phyloP scores from a whole-genome alignment of 1,140 invertebrate species.

The Hylaeus anthracinus region DNA sequence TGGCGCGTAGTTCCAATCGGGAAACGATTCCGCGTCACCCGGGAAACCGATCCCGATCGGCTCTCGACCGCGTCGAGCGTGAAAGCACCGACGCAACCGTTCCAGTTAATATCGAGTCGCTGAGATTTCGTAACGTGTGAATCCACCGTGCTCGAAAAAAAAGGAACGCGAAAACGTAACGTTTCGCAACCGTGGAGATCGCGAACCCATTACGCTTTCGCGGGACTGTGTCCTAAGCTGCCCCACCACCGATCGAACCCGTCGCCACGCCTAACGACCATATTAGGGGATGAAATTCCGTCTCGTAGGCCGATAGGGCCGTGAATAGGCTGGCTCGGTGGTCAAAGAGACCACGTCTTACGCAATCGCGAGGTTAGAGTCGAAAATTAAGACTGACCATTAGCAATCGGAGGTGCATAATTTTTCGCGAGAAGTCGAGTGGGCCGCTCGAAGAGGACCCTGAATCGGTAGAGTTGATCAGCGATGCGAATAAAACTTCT shows the following conservation, averaged over 20 bases:
- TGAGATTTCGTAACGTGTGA: slow-evolving; percentile 11
- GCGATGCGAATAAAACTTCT: too few species aligned
- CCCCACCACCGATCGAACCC: background rate
- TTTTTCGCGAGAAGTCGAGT: too few species aligned
- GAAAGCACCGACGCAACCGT: slow-evolving; percentile 13
- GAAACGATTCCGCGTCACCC: slow-evolving; percentile 32
- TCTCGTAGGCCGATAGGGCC: background rate
- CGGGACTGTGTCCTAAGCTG: slow-evolving; percentile 16
- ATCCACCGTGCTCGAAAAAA: background rate
- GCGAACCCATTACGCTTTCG: slow-evolving; percentile 72
- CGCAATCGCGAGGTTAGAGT: slow-evolving; percentile 54
- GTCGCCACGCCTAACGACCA: slow-evolving; percentile 67
- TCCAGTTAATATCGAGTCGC: slow-evolving; percentile 13
- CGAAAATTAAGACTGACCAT: slow-evolving; percentile 24
- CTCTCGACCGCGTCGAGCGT: background rate
- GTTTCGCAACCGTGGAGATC: slow-evolving; percentile 77
- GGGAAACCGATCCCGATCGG: slow-evolving; percentile 39
- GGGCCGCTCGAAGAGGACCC: too few species aligned
- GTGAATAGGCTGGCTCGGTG: slow-evolving; percentile 28
- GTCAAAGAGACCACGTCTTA: slow-evolving; percentile 62
- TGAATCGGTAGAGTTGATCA: too few species aligned
- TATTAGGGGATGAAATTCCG: slow-evolving; percentile 75
- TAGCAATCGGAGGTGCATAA: too few species aligned
- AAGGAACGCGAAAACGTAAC: slow-evolving; percentile 56
- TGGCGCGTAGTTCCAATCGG: slow-evolving; percentile 1